Percentiles rank a stretch among this genome's conserved stretches.
These are phyloP conservation scores for Montipora capricornis DNA, from an alignment of 64 coral and sea anemone species.

Conservation along the genomic window DNA sequence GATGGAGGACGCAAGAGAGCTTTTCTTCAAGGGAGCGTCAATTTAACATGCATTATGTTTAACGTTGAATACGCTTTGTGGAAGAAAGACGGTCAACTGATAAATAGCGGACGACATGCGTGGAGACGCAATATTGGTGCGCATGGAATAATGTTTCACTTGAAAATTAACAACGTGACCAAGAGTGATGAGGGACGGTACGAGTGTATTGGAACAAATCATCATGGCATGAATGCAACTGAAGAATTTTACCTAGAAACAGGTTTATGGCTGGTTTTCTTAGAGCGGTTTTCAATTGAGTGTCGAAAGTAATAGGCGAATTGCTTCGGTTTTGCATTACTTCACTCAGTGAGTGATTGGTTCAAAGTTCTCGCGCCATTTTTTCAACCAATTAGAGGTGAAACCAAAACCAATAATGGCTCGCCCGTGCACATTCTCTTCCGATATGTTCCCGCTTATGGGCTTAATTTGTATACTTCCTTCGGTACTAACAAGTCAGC, in stretches of 20 bases:
- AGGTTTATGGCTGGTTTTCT: not conserved
- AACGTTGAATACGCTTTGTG: not conserved
- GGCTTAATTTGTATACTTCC: too few species aligned
- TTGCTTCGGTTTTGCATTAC: too few species aligned
- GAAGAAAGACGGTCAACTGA: not conserved
- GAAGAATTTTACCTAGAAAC: not conserved
- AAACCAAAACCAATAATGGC: too few species aligned
- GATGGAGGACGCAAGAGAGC: slow-evolving; percentile 7
- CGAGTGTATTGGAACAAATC: not conserved
- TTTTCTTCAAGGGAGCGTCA: slow-evolving; percentile 1
- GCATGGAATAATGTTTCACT: not conserved
- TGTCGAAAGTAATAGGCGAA: too few species aligned
- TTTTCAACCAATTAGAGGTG: too few species aligned
- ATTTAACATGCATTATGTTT: slow-evolving; percentile 3
- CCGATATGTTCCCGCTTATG: too few species aligned
- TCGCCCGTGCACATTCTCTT: too few species aligned
- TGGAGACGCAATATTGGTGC: not conserved
- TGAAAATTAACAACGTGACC: slow-evolving; percentile 17
- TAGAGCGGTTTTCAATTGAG: not conserved
- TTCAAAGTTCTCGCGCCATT: too few species aligned
- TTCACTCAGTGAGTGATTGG: too few species aligned
- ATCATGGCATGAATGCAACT: not conserved
- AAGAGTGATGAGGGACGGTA: slow-evolving; percentile 30
- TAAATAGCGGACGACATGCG: not conserved
- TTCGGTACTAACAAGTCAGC: too few species aligned